Conservation (phyloP, 1,140 invertebrate species). For the Vollenhovia emeryi region DNA sequence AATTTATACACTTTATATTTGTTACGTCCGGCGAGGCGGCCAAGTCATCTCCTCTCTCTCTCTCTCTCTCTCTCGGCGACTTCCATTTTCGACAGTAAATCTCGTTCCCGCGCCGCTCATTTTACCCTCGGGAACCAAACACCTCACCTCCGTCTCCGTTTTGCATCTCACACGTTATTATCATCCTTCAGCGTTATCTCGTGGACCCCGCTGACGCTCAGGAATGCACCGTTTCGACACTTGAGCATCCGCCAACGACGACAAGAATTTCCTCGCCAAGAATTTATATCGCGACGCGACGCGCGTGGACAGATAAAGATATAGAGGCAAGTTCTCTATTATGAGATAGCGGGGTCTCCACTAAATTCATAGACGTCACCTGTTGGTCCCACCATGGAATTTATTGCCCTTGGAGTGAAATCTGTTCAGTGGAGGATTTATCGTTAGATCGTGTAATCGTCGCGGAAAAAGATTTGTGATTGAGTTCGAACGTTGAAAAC, state of each 20-base stretch:
- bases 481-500: too few species aligned
- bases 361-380: too few species aligned
- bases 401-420: too few species aligned
- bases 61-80: neutral
- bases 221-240: neutral
- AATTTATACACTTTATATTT: conserved; percentile 29
- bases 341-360: too few species aligned
- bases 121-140: neutral
- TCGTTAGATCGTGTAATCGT: too few species aligned
- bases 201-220: neutral
- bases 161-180: conserved; percentile 18
- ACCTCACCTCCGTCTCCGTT: neutral
- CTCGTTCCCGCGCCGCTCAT: neutral
- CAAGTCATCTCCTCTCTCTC: conserved; percentile 10
- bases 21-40: neutral
- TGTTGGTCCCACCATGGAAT: too few species aligned
- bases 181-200: conserved; percentile 22
- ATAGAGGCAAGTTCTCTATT: too few species aligned
- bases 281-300: neutral
- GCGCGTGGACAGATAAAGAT: neutral
- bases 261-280: neutral
- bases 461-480: too few species aligned
- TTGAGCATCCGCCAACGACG: neutral
- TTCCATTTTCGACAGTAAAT: conserved; percentile 46
- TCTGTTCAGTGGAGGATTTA: too few species aligned